Conservation (phyloP, 1,140 invertebrate species). For the Musca domestica region DNA sequence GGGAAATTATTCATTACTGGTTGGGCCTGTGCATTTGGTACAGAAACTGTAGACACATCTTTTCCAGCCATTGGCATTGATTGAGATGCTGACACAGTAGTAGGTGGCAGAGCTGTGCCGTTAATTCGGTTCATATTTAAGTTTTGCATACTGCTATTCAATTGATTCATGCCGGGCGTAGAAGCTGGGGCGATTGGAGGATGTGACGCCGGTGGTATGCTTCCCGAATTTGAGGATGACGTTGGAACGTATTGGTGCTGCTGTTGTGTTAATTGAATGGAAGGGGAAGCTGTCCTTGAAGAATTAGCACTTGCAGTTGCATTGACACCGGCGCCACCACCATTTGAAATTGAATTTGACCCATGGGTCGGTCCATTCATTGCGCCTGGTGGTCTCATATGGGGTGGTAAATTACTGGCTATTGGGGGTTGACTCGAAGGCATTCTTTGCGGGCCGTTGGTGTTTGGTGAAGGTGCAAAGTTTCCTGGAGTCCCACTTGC, state of each 20-base stretch:
- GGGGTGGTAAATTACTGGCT: constrained; percentile 36
- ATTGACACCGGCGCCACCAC: constrained; percentile 32
- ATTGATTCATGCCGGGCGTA: constrained; percentile 14
- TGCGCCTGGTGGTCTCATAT: constrained; percentile 33
- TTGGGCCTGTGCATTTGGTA: not conserved
- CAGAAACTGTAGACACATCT: not conserved
- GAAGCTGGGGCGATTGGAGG: constrained; percentile 4
- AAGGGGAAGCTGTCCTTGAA: constrained; percentile 45
- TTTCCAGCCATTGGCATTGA: not conserved
- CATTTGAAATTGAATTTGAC: constrained; percentile 26
- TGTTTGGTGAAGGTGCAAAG: constrained; percentile 9
- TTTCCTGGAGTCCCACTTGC: constrained; percentile 22
- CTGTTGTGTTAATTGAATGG: constrained; percentile 26
- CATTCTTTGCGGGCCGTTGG: constrained; percentile 21
- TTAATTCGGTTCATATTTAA: constrained; percentile 35
- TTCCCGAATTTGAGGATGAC: constrained; percentile 15
- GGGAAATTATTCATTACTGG: constrained; percentile 5
- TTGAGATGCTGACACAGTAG: constrained; percentile 3
- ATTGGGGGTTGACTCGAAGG: constrained; percentile 7
- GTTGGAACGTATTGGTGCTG: not conserved
- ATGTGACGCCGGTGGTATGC: not conserved
- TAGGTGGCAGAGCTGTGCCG: constrained; percentile 14
- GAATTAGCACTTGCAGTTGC: constrained; percentile 39
- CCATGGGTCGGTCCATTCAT: constrained; percentile 33
- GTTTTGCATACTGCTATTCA: constrained; percentile 39